Base-by-base conservation (phyloP, 2,113 vertebrate species). In the Alethe diademata region DNA sequence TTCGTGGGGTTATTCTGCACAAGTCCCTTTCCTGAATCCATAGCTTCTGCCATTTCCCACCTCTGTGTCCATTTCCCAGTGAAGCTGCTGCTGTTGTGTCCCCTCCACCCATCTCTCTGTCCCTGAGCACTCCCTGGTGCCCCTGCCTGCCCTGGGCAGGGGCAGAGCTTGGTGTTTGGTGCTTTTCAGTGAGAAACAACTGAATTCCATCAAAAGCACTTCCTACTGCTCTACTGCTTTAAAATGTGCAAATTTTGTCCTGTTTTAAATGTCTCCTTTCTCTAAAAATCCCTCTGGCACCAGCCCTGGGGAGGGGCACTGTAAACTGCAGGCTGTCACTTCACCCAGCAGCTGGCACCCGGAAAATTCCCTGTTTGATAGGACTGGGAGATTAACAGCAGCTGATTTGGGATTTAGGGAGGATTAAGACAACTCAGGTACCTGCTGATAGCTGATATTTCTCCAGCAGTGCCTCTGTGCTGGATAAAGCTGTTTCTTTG, bases 371-470 rank as follows among this genome's bases (percentile, higher is more conserved):
- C 58, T 6, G 1, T 87, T 62, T 60, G 94, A 88, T 95, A 94
- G 90, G 65, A 53, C 31, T 36, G 85, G 80, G 24, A 91, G 94
- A 95, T 97, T 86, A 95, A 22, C 23, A 45, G 85, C 93, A 74
- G 85, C 15, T 56, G 94, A 71, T 67, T 79, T 74, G 45, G 93
- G 94, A 86, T 92, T 96, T 96, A 88, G 92, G 92, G 36, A 60
- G 95, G 96, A 96, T 96, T 96, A 95, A 95, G 72, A 29, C 64
- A 64, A 80, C 78, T 74, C 82, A 24, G 95, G 87, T 96, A 75
- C 92, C 94, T 95, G 95, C 95, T 88, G 95, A 71, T 90, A 90
- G 90, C 90, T 94, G 94, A 60, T 95, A 95, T 93, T 93, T 80
- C 93, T 48, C 33, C 75, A 71, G 93, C 75, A n/a, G 61, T 45